Evolutionary conservation across 1,140 invertebrate genomes (phyloP).

Genomic region (Drosophila pseudoananassae): DNA sequence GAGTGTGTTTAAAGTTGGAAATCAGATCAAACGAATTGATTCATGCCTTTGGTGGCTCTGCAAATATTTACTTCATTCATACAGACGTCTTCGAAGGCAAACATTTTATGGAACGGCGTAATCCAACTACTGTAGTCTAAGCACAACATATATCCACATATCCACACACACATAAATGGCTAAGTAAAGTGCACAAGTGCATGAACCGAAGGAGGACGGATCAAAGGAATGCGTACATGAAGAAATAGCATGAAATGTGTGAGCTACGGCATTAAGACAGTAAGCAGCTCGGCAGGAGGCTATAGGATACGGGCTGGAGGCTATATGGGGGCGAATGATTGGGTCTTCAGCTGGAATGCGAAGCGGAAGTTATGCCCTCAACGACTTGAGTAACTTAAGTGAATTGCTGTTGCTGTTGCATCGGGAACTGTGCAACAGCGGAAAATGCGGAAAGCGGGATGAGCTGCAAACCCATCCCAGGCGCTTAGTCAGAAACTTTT

Average conservation of each 20-base stretch:
- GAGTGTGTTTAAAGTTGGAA: background rate
- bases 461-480: constrained; percentile 7
- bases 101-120: constrained; percentile 16
- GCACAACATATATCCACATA: constrained; percentile 11
- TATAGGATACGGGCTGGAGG: background rate
- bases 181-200: constrained; percentile 62
- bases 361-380: constrained; percentile 75
- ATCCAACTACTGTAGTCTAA: constrained; percentile 42
- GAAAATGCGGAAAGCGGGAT: constrained; percentile 63
- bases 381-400: constrained; percentile 81
- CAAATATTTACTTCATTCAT: constrained; percentile 42
- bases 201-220: constrained; percentile 30
- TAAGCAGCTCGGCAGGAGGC: constrained; percentile 36
- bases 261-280: constrained; percentile 75
- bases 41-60: constrained; percentile 10
- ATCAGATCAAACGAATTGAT: constrained; percentile 19
- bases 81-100: constrained; percentile 30
- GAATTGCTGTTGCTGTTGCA: constrained; percentile 55
- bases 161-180: constrained; percentile 10
- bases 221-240: constrained; percentile 48
- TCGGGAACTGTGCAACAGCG: constrained; percentile 22
- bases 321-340: background rate
- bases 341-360: constrained; percentile 21
- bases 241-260: constrained; percentile 66
- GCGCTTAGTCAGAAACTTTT: constrained; percentile 14